Percentiles rank a stretch among this genome's conserved stretches.
These are phyloP conservation scores for Eilema griseolum DNA, from an alignment of 2,888 invertebrate genomes.

Conservation along the genomic window DNA sequence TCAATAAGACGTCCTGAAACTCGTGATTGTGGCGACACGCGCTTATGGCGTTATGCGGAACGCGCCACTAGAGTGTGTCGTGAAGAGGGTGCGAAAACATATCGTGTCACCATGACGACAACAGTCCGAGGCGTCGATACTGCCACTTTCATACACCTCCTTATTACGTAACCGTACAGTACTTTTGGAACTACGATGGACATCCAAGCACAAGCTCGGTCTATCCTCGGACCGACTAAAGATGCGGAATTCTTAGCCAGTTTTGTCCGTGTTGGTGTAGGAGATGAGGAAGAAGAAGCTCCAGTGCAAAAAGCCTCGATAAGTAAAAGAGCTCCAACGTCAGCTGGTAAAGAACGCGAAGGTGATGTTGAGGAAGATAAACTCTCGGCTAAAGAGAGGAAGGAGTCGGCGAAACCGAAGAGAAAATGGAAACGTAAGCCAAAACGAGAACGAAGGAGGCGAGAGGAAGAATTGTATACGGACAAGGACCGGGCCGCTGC, in stretches of 20 bases:
- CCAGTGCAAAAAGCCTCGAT: constrained; percentile 79
- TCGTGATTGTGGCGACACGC: constrained; percentile 33
- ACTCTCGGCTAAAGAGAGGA: constrained; percentile 68
- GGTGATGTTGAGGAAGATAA: constrained; percentile 67
- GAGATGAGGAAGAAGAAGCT: constrained; percentile 84
- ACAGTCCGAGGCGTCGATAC: constrained; percentile 80
- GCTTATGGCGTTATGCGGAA: constrained; percentile 33
- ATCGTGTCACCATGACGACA: constrained; percentile 77
- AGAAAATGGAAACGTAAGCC: constrained; percentile 72
- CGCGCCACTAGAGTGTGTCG: constrained; percentile 61
- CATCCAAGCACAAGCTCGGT: constrained; percentile 80
- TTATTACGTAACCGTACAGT: constrained; percentile 67
- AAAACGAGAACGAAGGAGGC: constrained; percentile 74
- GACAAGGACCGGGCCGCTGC: constrained; percentile 97
- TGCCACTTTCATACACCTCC: constrained; percentile 71
- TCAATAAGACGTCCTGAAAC: neutral
- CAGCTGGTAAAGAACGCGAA: constrained; percentile 67
- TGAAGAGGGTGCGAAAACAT: constrained; percentile 79
- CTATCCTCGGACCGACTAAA: constrained; percentile 89
- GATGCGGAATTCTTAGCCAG: constrained; percentile 93
- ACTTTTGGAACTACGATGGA: constrained; percentile 55
- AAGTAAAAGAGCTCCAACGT: constrained; percentile 75
- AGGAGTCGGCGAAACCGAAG: constrained; percentile 72
- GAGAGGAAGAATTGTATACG: constrained; percentile 93
- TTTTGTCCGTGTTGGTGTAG: constrained; percentile 90